Conservation (phyloP, 2,888 invertebrate genomes). For the Drosophila demipolita region DNA sequence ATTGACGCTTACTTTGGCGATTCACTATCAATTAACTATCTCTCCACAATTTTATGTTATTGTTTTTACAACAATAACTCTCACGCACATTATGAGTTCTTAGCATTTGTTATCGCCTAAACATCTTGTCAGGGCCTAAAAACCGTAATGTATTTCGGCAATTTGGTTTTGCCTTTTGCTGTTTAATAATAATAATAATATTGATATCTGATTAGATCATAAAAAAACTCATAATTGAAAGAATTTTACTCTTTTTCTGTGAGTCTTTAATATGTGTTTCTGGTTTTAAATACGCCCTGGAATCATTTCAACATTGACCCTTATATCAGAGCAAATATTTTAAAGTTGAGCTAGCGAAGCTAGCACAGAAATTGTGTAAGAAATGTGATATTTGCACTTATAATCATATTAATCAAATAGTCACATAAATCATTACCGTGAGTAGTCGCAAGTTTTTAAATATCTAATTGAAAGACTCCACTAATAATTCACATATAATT, state of each 20-base stretch:
- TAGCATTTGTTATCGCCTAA: slow-evolving; percentile 20
- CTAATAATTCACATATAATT: not conserved
- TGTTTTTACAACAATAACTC: slow-evolving; percentile 48
- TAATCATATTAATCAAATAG: not conserved
- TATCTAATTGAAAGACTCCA: not conserved
- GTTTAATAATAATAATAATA: too few species aligned
- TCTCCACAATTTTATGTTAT: slow-evolving; percentile 42
- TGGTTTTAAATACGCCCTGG: not conserved
- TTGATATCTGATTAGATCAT: not conserved
- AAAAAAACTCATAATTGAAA: not conserved
- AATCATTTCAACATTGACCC: not conserved
- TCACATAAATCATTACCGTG: not conserved
- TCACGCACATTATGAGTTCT: slow-evolving; percentile 60
- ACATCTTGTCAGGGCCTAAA: slow-evolving; percentile 5
- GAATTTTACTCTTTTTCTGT: not conserved
- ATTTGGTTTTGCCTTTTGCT: not conserved
- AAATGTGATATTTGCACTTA: not conserved
- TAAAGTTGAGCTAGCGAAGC: not conserved
- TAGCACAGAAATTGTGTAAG: not conserved
- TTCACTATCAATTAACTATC: slow-evolving; percentile 51
- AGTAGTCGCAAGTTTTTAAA: not conserved
- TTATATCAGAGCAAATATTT: not conserved
- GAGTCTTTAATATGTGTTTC: not conserved
- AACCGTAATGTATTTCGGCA: not conserved
- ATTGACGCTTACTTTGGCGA: slow-evolving; percentile 65